Conservation (phyloP, 2,888 invertebrate genomes). For the Cremastinae sp. region DNA sequence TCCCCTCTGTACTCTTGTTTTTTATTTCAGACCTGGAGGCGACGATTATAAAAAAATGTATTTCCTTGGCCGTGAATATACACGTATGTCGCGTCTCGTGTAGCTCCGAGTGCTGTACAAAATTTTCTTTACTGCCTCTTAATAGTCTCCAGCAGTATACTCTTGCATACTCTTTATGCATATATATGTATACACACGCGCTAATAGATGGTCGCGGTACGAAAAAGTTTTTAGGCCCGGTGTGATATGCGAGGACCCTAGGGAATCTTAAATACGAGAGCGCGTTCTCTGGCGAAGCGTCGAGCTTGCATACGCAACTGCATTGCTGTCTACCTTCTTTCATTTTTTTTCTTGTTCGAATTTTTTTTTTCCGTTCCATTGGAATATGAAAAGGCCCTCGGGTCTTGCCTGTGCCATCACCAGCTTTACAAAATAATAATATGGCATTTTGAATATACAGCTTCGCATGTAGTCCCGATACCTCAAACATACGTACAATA, state of each 20-base stretch:
- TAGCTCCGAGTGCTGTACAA: not conserved
- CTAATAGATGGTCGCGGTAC: conserved; percentile 36
- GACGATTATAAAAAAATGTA: conserved; percentile 14
- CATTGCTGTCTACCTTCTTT: not conserved
- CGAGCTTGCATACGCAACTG: not conserved
- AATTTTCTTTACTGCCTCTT: conserved; percentile 23
- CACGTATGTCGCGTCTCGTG: not conserved
- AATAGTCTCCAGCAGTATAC: not conserved
- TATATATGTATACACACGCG: conserved; percentile 1
- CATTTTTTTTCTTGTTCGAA: too few species aligned
- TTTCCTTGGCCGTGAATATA: not conserved
- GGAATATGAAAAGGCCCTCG: conserved; percentile 33
- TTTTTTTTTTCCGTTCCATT: conserved; percentile 23
- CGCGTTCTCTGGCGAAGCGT: not conserved
- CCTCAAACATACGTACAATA: not conserved
- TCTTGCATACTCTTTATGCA: conserved; percentile 2
- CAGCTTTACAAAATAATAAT: conserved; percentile 16
- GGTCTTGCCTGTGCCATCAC: conserved; percentile 15
- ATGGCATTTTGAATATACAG: not conserved
- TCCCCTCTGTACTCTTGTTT: not conserved
- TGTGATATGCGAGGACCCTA: conserved; percentile 10
- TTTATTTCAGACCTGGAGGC: conserved; percentile 16
- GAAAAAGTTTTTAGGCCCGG: conserved; percentile 1
- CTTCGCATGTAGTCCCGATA: too few species aligned
- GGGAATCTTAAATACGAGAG: conserved; percentile 22